Evolutionary conservation across 2,797 vertebrate genomes (phyloP).

Genomic region (Tadarida brasiliensis): DNA sequence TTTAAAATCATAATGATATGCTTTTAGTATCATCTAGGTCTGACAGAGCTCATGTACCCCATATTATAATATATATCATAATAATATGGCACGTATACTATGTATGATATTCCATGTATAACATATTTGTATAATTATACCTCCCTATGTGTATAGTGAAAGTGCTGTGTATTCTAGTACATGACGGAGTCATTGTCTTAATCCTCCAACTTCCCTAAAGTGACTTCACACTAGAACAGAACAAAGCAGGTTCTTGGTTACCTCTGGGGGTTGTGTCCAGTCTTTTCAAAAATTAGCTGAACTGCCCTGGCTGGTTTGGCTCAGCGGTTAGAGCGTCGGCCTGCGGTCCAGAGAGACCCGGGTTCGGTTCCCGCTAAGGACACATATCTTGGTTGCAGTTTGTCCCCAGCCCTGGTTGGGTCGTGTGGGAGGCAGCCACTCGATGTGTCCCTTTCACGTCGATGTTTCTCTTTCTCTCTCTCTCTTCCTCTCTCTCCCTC

Average conservation of each 20-base stretch:
- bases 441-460: too few species aligned
- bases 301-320: too few species aligned
- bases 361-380: too few species aligned
- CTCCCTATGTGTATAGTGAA: neutral
- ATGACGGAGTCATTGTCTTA: neutral
- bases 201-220: neutral
- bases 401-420: too few species aligned
- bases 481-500: too few species aligned
- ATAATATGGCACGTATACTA: neutral
- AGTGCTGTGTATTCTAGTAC: neutral
- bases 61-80: neutral
- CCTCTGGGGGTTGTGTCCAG: conserved; percentile 9
- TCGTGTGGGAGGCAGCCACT: too few species aligned
- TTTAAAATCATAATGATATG: neutral
- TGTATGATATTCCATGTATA: neutral
- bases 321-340: too few species aligned
- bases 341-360: too few species aligned
- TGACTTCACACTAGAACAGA: neutral
- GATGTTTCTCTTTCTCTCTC: too few species aligned
- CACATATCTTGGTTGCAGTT: too few species aligned
- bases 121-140: neutral
- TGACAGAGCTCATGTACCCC: neutral
- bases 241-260: neutral
- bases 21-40: neutral
- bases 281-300: conserved; percentile 21